Percentiles rank a stretch among this genome's conserved stretches.
Evolutionary conservation across 1,140 invertebrate species (phyloP).

Genomic region (Drosophila melanica): DNA sequence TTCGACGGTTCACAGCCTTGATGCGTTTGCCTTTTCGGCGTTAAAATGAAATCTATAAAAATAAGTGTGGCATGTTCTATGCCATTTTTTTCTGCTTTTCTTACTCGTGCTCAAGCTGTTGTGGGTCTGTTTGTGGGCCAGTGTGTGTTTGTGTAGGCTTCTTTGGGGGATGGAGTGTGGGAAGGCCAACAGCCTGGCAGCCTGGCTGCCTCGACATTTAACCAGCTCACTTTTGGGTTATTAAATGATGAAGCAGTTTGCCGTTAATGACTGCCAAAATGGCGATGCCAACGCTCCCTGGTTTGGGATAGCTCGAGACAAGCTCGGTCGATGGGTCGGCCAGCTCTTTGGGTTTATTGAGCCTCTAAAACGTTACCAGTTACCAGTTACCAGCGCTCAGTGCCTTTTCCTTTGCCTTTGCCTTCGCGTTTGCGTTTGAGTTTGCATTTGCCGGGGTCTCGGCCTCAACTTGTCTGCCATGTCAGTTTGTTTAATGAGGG

Average conservation of each 20-base stretch:
- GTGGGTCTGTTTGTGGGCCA: constrained; percentile 42
- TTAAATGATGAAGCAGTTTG: constrained; percentile 83
- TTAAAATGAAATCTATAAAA: constrained; percentile 83
- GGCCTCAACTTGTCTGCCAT: constrained; percentile 49
- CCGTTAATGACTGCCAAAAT: constrained; percentile 82
- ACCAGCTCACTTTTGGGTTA: constrained; percentile 83
- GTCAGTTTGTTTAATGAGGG: constrained; percentile 83
- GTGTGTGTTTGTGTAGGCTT: constrained; percentile 30
- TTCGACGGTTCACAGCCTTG: constrained; percentile 50
- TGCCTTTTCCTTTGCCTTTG: not conserved
- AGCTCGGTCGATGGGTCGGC: constrained; percentile 32
- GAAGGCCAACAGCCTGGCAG: constrained; percentile 51
- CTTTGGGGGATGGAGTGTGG: not conserved
- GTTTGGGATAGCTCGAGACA: not conserved
- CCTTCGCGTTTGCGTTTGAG: not conserved
- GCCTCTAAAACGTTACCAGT: constrained; percentile 72
- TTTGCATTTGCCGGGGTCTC: constrained; percentile 10
- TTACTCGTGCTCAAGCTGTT: constrained; percentile 55
- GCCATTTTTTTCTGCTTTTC: constrained; percentile 63
- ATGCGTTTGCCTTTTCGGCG: constrained; percentile 82
- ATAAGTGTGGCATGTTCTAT: constrained; percentile 81
- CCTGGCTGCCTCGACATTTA: constrained; percentile 73
- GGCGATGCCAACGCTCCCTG: constrained; percentile 61
- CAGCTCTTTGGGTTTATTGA: constrained; percentile 78
- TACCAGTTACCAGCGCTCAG: constrained; percentile 33